Percentiles rank a stretch among this genome's conserved stretches.
These are phyloP conservation scores for Acipenser transmontanus DNA, from an alignment of 2,797 vertebrate genomes.

Conservation along the genomic window DNA sequence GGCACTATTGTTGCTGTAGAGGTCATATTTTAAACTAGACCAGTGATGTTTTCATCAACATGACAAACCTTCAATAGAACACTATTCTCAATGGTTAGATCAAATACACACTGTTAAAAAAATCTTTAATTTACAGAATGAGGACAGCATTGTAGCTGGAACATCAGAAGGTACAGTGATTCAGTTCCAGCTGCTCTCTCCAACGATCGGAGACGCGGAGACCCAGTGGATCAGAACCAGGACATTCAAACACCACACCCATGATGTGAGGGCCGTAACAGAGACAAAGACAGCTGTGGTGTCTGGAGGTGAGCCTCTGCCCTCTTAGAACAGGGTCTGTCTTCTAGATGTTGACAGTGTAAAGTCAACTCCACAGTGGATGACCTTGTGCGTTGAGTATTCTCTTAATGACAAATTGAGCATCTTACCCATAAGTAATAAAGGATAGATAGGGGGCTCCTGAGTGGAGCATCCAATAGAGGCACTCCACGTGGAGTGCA, in stretches of 20 bases:
- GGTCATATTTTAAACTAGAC: no score
- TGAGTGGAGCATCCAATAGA: no score
- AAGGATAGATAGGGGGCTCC: no score
- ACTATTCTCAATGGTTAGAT: no score
- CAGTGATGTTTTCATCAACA: no score
- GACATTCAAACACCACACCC: constrained; percentile 83
- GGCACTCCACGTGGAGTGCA: no score
- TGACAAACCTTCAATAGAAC: no score
- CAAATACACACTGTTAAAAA: no score
- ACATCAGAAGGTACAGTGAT: constrained; percentile 77
- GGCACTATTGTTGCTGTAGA: no score
- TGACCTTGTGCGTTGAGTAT: no score
- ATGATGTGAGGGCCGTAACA: constrained; percentile 75
- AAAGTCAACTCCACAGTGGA: not conserved
- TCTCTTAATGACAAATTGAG: no score
- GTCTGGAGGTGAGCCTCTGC: constrained; percentile 75
- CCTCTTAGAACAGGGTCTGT: not conserved
- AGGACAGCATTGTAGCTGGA: constrained; percentile 82
- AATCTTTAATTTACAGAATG: constrained; percentile 48
- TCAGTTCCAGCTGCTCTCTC: constrained; percentile 78
- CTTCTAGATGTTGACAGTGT: not conserved
- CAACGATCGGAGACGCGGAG: constrained; percentile 52
- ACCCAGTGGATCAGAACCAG: constrained; percentile 80
- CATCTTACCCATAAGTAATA: no score
- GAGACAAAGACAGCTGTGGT: constrained; percentile 73